Conservation (phyloP, 2,797 vertebrate genomes). For the Nasua narica region DNA sequence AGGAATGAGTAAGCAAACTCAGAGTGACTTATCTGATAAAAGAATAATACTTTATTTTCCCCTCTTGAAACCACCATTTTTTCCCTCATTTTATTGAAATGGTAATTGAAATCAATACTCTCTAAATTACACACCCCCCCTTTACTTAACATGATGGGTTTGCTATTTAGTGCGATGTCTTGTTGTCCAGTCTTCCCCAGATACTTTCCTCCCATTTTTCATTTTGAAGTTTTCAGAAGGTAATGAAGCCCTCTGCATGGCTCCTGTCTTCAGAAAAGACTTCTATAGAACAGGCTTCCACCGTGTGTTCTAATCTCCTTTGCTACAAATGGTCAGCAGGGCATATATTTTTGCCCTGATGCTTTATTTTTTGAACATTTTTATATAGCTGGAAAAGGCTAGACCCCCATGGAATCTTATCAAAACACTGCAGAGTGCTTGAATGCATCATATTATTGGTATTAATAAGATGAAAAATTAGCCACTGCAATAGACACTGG, state of each 20-base stretch:
- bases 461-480: constrained; percentile 83
- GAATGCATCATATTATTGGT: constrained; percentile 73
- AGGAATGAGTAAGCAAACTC: neutral
- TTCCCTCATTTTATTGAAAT: constrained; percentile 14
- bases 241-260: constrained; percentile 75
- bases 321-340: constrained; percentile 81
- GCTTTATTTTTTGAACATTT: constrained; percentile 80
- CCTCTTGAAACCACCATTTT: constrained; percentile 35
- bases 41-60: constrained; percentile 23
- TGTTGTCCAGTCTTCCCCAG: constrained; percentile 61
- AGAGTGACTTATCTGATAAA: neutral
- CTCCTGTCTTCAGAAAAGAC: constrained; percentile 69
- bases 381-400: constrained; percentile 75
- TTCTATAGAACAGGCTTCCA: constrained; percentile 63
- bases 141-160: constrained; percentile 3
- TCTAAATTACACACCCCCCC: neutral
- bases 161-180: constrained; percentile 30
- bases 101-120: constrained; percentile 38
- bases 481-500: constrained; percentile 68
- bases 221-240: constrained; percentile 72
- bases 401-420: constrained; percentile 80
- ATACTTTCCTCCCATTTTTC: constrained; percentile 67
- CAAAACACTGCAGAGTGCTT: constrained; percentile 76
- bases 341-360: constrained; percentile 73
- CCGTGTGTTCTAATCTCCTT: constrained; percentile 79